Evolutionary conservation across 2,888 invertebrate genomes (phyloP).

Genomic region (Tinea trinotella): DNA sequence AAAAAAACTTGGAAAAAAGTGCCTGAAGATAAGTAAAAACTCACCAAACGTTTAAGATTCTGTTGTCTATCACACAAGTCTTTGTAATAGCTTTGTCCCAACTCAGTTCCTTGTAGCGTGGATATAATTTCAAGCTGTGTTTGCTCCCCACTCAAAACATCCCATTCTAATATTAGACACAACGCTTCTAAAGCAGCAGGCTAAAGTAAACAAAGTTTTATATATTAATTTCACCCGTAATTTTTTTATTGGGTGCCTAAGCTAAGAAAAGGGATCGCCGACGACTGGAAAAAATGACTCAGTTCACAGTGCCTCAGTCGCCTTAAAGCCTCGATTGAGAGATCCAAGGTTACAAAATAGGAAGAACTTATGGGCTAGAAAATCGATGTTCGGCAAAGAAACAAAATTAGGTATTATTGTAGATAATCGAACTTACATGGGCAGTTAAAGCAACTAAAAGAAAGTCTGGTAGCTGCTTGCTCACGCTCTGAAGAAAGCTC

Average conservation of each 20-base stretch:
- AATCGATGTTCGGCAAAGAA: too few relatives aligned
- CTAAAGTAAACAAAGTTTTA: slow-evolving; percentile 31
- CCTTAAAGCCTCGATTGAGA: too few relatives aligned
- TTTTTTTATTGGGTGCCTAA: too few relatives aligned
- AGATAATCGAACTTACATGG: slow-evolving; percentile 71
- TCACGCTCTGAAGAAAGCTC: slow-evolving; percentile 77
- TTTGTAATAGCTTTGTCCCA: slow-evolving; percentile 78
- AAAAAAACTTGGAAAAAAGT: too few relatives aligned
- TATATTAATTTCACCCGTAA: neutral
- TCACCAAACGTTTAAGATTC: slow-evolving; percentile 80
- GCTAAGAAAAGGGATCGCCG: too few relatives aligned
- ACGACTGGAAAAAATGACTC: too few relatives aligned
- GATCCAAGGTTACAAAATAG: too few relatives aligned
- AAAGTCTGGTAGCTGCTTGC: slow-evolving; percentile 80
- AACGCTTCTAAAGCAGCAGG: slow-evolving; percentile 77
- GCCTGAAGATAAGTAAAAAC: too few relatives aligned
- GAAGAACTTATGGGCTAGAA: too few relatives aligned
- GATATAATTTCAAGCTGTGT: slow-evolving; percentile 79
- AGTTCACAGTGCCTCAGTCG: too few relatives aligned
- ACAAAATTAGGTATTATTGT: neutral
- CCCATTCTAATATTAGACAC: slow-evolving; percentile 84
- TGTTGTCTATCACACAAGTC: slow-evolving; percentile 81
- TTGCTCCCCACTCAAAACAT: slow-evolving; percentile 71
- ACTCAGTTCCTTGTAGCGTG: slow-evolving; percentile 79
- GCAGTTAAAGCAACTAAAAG: slow-evolving; percentile 80